Conservation (phyloP, 1,140 invertebrate species). For the Scaptomyza pallida region DNA sequence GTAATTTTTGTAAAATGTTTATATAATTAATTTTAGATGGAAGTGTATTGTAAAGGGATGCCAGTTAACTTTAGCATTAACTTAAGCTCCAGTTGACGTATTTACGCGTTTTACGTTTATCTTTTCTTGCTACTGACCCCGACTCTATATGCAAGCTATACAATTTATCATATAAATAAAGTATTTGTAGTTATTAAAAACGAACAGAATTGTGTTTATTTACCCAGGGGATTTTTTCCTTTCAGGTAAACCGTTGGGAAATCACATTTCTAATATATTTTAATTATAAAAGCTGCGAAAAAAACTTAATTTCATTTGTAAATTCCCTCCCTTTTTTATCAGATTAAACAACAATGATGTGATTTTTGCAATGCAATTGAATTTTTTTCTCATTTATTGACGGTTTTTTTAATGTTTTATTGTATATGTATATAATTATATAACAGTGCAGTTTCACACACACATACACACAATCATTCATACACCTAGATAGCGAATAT, state of each 20-base stretch:
- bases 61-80: constrained; percentile 21
- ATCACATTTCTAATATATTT: too few species aligned
- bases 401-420: neutral
- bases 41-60: neutral
- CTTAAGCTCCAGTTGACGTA: constrained; percentile 46
- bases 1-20: constrained; percentile 16
- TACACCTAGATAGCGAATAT: neutral
- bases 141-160: constrained; percentile 64
- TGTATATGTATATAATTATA: constrained; percentile 39
- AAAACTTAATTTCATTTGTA: too few species aligned
- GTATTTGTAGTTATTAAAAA: constrained; percentile 71
- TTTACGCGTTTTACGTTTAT: constrained; percentile 15
- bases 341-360: neutral
- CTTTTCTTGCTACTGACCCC: constrained; percentile 43
- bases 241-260: too few species aligned
- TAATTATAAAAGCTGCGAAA: too few species aligned
- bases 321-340: too few species aligned
- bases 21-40: constrained; percentile 23
- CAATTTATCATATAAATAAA: constrained; percentile 74
- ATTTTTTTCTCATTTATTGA: constrained; percentile 35
- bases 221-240: neutral
- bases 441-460: constrained; percentile 34
- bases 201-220: constrained; percentile 2
- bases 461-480: constrained; percentile 15
- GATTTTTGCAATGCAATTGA: constrained; percentile 23